A percentile compares a stretch with the other conserved stretches of the same genome.
Evolutionary conservation across 2,113 vertebrate species (phyloP).

Genomic region (Leptosomus discolor): DNA sequence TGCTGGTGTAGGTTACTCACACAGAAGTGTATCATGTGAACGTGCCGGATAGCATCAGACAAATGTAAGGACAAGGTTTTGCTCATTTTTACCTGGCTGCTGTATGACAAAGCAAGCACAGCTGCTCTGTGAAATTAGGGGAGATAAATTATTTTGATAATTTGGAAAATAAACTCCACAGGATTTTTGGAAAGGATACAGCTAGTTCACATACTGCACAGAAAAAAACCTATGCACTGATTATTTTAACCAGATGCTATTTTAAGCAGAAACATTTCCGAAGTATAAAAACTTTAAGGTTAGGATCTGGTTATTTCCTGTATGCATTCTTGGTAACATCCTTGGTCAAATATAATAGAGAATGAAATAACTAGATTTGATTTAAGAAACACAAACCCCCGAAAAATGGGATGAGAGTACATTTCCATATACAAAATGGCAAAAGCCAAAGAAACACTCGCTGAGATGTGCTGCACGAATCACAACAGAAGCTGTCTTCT

Average conservation of each 20-base stretch:
- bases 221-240: background rate
- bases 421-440: background rate
- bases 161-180: background rate
- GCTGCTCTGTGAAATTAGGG: slow-evolving; percentile 8
- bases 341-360: background rate
- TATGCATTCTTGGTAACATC: background rate
- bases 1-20: background rate
- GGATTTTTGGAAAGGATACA: background rate
- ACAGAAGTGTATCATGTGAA: background rate
- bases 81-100: background rate
- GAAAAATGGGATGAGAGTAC: background rate
- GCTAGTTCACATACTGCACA: background rate
- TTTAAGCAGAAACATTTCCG: background rate
- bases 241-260: background rate
- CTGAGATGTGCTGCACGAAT: background rate
- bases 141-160: slow-evolving; percentile 23
- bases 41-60: background rate
- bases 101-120: background rate
- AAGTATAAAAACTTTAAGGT: background rate
- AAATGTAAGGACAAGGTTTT: background rate
- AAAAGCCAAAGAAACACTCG: background rate
- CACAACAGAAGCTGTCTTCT: background rate
- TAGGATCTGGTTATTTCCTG: background rate
- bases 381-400: background rate
- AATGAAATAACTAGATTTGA: background rate